Percentiles rank a stretch among this genome's conserved stretches.
Conservation (phyloP, 2,113 vertebrate genomes). For the Lonchura striata region DNA sequence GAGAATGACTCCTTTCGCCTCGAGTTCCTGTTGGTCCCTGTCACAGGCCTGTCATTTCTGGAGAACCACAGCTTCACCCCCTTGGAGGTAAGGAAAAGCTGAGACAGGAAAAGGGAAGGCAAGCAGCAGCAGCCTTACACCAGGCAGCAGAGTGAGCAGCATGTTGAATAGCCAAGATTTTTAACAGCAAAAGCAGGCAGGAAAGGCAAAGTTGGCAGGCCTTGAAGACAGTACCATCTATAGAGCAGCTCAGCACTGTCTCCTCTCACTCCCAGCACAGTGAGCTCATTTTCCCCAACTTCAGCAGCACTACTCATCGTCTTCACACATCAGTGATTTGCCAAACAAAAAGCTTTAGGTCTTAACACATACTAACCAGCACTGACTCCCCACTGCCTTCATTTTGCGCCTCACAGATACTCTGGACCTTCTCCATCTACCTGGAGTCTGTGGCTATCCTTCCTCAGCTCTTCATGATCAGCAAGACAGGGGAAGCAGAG, state of each 20-base stretch:
- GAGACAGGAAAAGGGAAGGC: not conserved
- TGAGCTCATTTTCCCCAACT: not conserved
- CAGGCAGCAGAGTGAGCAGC: not conserved
- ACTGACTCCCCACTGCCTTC: not conserved
- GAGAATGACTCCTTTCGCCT: conserved; percentile 92
- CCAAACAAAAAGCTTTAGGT: not conserved
- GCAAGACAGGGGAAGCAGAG: conserved; percentile 94
- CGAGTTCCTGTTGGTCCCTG: conserved; percentile 93
- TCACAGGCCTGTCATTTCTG: conserved; percentile 90
- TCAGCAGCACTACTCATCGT: not conserved
- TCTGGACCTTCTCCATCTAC: conserved; percentile 99
- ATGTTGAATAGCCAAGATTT: not conserved
- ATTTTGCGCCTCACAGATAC: conserved; percentile 75
- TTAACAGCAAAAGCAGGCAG: not conserved
- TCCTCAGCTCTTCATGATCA: conserved; percentile 98
- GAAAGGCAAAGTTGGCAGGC: not conserved
- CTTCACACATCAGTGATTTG: not conserved
- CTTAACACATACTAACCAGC: not conserved
- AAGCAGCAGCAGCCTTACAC: not conserved
- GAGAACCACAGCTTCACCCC: conserved; percentile 90
- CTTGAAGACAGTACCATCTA: not conserved
- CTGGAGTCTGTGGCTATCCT: conserved; percentile 95
- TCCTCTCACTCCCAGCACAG: not conserved
- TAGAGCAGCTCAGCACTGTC: fast-evolving
- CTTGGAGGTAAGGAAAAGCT: conserved; percentile 81